Evolutionary conservation across 1,140 invertebrate genomes (phyloP), one percentile per base, ranked within the genome.

Genomic region (Coenobita brevimanus): DNA sequence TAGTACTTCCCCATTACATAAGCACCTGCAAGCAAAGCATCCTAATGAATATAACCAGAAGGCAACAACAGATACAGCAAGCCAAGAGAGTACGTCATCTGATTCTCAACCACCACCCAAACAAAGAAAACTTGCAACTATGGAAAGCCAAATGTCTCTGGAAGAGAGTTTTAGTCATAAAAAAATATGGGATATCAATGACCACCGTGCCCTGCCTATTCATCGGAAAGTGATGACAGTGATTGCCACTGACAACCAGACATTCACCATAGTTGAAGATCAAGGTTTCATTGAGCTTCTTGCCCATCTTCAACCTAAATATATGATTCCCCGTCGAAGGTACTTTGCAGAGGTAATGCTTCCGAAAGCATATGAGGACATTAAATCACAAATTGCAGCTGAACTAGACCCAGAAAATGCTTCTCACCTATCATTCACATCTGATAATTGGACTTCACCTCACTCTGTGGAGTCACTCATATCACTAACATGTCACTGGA

Each of bases 201-300:
- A 69, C 64, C 64, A 69, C 13, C 10, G 64, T 69, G 15, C 64
- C 27, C 64, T 69, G 64, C 27, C 64, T 30, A 69, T 69, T 69
- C 64, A 69, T 69, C 64, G 27, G 64, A 69, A 30, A 69, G 15
- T 69, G 13, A 69, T 69, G 64, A 30, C 64, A 69, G 27, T 17
- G 64, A 69, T 69, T 69, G 64, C 64, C 27, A 69, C 27, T 69
- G 64, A 69, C 64, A 69, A 69, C 64, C 64, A 69, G 64, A 10
- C 64, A 69, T 69, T 69, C 64, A 69, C 64, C 27, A 69, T 69
- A 69, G 64, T 69, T 69, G 64, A 69, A 69, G 64, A 69, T 69
- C 13, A 69, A 69, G n/a, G n/a, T n/a, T n/a, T n/a, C n/a, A n/a
- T n/a, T n/a, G n/a, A n/a, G n/a, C n/a, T n/a, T n/a, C n/a, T 69